Evolutionary conservation across 2,113 vertebrate genomes (phyloP), one percentile per base, ranked within the genome.

Genomic region (Hyperoodon ampullatus): DNA sequence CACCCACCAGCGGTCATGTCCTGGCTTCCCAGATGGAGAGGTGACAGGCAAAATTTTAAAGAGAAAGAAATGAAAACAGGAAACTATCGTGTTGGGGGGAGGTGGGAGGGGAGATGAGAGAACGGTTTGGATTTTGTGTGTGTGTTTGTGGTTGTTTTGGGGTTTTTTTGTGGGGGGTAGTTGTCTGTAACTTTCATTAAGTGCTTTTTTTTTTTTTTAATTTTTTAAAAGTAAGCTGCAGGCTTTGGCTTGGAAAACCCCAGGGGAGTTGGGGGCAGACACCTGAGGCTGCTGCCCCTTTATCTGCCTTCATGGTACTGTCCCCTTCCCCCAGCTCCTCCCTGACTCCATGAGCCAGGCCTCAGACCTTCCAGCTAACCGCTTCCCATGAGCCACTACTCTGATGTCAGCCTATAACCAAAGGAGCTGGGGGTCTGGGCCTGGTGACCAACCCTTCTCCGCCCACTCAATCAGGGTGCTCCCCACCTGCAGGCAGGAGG

Each of bases 401-500:
- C 97, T 97, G 96, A 96, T 83, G 96, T 97, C 97, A 97, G 98
- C 98, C 98, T 98, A 97, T 98, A 98, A 98, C 98, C 98, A 98
- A 98, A 98, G 97, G 98, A 98, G 98, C 98, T 96, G 96, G 96
- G 97, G 95, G 97, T 88, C 93, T 42, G 35, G 97, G 96, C 89
- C 47, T 42, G 95, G 95, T 58, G 84, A 94, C 93, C 96, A 87
- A 0, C 80, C 97, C 95, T 74, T 94, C 78, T 97, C 96, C 97
- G 93, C 97, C 96, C 97, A 65, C 91, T 50, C 96, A 95, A 6
- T 93, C 97, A 98, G 98, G 98, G 96, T 35, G 88, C 97, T 96
- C 97, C 98, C 98, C 58, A 44, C 98, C 98, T 92, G 98, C 98
- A 71, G 98, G 98, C 98, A 98, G 98, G 98, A 97, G 98, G 97